These are phyloP conservation scores for Oceanodroma tethys DNA, from an alignment of 2,113 vertebrate genomes.

Conservation along the genomic window DNA sequence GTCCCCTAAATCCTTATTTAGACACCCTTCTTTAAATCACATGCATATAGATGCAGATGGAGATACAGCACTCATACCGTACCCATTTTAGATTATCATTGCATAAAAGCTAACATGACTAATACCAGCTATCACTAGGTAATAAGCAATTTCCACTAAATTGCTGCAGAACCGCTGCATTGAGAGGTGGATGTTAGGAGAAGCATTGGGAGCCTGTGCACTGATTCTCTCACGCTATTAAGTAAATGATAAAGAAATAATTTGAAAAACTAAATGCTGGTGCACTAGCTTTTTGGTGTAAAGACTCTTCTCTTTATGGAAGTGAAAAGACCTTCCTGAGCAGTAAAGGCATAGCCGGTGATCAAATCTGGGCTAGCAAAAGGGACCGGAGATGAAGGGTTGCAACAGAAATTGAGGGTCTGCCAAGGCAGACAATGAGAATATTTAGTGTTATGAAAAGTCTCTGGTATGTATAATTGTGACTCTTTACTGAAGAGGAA, in stretches of 20 bases:
- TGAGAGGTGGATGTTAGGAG: not conserved
- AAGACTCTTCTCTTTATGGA: not conserved
- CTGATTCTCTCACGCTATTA: not conserved
- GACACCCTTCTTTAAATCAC: not conserved
- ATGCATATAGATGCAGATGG: not conserved
- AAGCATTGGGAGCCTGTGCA: not conserved
- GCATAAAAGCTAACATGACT: not conserved
- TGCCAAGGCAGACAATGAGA: not conserved
- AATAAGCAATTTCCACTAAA: slow-evolving; percentile 20
- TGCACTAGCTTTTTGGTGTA: not conserved
- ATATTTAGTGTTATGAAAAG: not conserved
- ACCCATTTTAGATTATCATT: not conserved
- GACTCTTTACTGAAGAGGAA: not conserved
- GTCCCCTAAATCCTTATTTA: not conserved
- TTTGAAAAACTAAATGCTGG: not conserved
- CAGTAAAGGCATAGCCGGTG: not conserved
- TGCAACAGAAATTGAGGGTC: not conserved
- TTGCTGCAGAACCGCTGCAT: not conserved
- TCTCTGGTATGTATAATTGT: not conserved
- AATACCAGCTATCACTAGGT: not conserved
- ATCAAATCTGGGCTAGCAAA: not conserved
- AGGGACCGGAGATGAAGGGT: not conserved
- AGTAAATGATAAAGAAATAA: not conserved
- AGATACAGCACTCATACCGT: not conserved
- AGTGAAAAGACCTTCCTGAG: not conserved